Evolutionary conservation across 2,888 invertebrate genomes (phyloP).

Genomic region (Leptinotarsa tumamoca): DNA sequence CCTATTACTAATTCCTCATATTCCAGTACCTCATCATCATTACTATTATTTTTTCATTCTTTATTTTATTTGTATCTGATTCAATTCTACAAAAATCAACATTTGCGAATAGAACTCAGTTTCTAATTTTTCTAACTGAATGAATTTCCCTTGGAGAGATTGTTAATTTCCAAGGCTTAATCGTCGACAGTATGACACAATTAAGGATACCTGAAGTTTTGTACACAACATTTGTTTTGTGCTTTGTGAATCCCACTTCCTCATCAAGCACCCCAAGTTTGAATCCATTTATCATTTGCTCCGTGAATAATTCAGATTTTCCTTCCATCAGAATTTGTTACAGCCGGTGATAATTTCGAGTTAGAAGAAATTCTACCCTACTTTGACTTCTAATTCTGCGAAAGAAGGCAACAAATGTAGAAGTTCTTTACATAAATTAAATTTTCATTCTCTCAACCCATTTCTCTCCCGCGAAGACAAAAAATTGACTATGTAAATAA

Average conservation of each 20-base stretch:
- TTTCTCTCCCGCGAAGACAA: constrained; percentile 28
- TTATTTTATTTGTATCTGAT: too few species aligned
- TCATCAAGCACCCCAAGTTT: not conserved
- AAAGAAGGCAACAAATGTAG: constrained; percentile 24
- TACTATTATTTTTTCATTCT: too few species aligned
- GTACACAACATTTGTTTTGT: constrained; percentile 1
- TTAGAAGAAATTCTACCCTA: constrained; percentile 11
- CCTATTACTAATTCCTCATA: too few species aligned
- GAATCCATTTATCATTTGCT: constrained; percentile 11
- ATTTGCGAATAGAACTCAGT: too few species aligned
- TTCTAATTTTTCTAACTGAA: too few species aligned
- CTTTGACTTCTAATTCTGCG: constrained; percentile 14
- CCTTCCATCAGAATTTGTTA: constrained; percentile 18
- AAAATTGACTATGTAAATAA: constrained; percentile 39
- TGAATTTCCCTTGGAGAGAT: too few species aligned
- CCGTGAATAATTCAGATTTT: constrained; percentile 18
- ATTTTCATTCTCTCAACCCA: constrained; percentile 31
- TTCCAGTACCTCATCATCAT: too few species aligned
- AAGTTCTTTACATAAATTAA: constrained; percentile 36
- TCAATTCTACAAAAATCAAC: too few species aligned
- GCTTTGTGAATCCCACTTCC: not conserved
- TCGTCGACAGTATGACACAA: not conserved
- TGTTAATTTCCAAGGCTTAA: too few species aligned
- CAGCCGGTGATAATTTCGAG: constrained; percentile 8
- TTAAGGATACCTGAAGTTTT: not conserved